Base-by-base conservation (phyloP, 2,888 invertebrate genomes). In the Neoascia interrupta region DNA sequence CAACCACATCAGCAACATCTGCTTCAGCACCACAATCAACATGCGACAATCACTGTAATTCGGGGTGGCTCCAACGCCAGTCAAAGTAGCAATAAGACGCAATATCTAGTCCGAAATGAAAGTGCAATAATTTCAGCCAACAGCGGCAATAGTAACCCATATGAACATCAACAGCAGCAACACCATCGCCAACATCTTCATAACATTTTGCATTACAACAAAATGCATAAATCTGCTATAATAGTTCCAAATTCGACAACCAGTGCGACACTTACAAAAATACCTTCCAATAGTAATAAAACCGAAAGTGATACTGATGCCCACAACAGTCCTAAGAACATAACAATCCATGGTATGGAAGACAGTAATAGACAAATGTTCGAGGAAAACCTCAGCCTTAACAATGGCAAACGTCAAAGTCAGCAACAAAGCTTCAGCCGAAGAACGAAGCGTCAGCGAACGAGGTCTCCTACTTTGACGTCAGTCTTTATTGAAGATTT, bases 1-100 rank as follows among this genome's bases (percentile, higher is more conserved):
- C 66, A 74, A 2, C 68, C 68, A n/a, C 47, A 69, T 3, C 51
- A 58, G 0, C 72, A 69, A 13, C 47, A 68, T 34, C 56, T 61
- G 26, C 56, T 39, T 8, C 74, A 81, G n/a, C 69, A 54, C 8
- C 69, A 64, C 19, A 70, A 70, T 76, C 76, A 70, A 36, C 63
- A 76, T 45, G 64, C 76, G 64, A 76, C 70, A 76, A 76, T 76
- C 58, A 76, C 76, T 58, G 76, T 76, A 31, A 76, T 76, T 21
- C 76, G 76, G 70, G 63, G 76, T 45, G 43, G 73, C 49, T 43
- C 60, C 37, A 72, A 75, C 28, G 73, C 13, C 72, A 81, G 45
- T 70, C 68, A 68, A 56, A 72, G n/a, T 66, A 81, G 41, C 56
- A 80, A 26, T 81, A 82, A 60, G 6, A 43, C 56, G 34, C 72